Conservation (phyloP, 2,888 invertebrate genomes). For the Eupithecia insigniata region DNA sequence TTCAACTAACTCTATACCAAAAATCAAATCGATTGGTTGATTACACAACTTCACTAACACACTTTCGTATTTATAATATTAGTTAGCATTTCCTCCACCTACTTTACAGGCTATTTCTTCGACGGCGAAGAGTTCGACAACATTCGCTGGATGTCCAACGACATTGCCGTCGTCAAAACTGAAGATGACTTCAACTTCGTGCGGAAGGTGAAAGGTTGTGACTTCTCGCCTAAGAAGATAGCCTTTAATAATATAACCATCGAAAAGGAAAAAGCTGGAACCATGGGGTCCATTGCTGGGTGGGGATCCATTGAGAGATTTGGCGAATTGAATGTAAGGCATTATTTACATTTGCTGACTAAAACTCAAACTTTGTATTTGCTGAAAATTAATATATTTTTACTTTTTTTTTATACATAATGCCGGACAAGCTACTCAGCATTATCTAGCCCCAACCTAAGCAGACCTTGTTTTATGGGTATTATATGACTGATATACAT, state of each 20-base stretch:
- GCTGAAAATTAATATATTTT: too few species aligned
- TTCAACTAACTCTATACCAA: too few species aligned
- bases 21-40: too few species aligned
- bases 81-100: neutral
- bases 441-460: too few species aligned
- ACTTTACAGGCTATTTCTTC: slow-evolving; percentile 61
- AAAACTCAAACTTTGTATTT: too few species aligned
- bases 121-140: slow-evolving; percentile 72
- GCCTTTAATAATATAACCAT: slow-evolving; percentile 61
- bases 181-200: slow-evolving; percentile 72
- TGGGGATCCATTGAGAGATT: slow-evolving; percentile 67
- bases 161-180: slow-evolving; percentile 74
- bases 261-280: slow-evolving; percentile 58
- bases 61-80: too few species aligned
- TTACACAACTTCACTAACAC: too few species aligned
- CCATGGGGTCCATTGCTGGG: slow-evolving; percentile 62
- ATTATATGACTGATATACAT: too few species aligned
- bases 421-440: too few species aligned
- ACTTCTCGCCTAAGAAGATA: slow-evolving; percentile 66
- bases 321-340: slow-evolving; percentile 47
- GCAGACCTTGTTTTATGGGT: too few species aligned
- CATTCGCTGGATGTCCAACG: slow-evolving; percentile 74
- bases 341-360: too few species aligned
- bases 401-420: too few species aligned
- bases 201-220: slow-evolving; percentile 66